Conservation (phyloP, 2,888 invertebrate species). For the Shargacucullia verbasci region DNA sequence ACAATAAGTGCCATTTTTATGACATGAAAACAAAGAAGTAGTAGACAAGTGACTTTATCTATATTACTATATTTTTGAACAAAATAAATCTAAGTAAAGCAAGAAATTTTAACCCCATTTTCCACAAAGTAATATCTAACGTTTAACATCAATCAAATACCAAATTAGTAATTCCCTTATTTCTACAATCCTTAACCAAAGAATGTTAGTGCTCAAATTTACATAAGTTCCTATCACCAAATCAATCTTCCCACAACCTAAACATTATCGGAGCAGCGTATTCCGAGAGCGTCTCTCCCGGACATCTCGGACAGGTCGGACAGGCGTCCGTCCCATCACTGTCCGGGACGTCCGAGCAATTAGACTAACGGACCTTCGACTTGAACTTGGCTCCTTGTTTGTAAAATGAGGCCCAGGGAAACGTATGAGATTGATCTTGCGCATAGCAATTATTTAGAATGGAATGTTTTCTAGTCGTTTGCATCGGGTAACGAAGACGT, state of each 20-base stretch:
- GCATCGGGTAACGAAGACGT: constrained; percentile 12
- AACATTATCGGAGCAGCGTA: constrained; percentile 70
- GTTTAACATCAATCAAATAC: no score
- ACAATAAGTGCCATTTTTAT: no score
- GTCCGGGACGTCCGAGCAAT: constrained; percentile 74
- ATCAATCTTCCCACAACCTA: constrained; percentile 66
- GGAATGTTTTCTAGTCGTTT: constrained; percentile 46
- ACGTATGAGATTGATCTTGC: constrained; percentile 54
- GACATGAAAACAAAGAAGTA: no score
- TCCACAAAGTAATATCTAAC: no score
- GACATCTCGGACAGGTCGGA: constrained; percentile 61
- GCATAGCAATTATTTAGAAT: constrained; percentile 54
- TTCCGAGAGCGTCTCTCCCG: constrained; percentile 68
- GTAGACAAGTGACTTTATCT: no score
- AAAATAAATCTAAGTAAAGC: no score
- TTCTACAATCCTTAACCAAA: constrained; percentile 8
- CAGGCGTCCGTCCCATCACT: constrained; percentile 75
- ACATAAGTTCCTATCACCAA: constrained; percentile 65
- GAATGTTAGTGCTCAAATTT: constrained; percentile 40
- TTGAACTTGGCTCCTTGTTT: constrained; percentile 65
- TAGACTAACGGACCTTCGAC: constrained; percentile 75
- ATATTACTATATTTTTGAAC: no score
- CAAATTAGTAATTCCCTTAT: no score
- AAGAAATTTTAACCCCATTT: neutral
- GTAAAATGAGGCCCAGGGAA: constrained; percentile 47